A percentile compares a stretch with the other conserved stretches of the same genome.
Evolutionary conservation across 1,140 invertebrate genomes (phyloP).

Genomic region (Caenorhabditis latens): DNA sequence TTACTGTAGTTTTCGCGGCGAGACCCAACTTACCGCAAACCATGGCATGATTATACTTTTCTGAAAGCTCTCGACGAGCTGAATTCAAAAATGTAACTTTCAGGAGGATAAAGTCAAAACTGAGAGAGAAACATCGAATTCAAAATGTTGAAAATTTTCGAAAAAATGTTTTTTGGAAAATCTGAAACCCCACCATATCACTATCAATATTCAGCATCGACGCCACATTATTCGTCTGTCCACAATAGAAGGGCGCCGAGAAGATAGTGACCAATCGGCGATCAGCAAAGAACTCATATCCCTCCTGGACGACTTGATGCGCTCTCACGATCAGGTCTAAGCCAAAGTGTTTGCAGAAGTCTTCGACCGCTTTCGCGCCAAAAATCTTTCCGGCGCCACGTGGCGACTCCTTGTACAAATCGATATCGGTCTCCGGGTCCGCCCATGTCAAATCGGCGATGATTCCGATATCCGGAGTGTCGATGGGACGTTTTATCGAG

Average conservation of each 20-base stretch:
- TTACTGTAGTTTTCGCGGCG: no score
- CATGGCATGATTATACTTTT: no score
- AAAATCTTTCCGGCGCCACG: conserved; percentile 70
- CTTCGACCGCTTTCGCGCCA: conserved; percentile 64
- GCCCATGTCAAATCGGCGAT: conserved; percentile 77
- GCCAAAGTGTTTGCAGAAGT: conserved; percentile 59
- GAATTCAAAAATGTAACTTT: no score
- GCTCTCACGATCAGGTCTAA: conserved; percentile 69
- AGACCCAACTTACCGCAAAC: no score
- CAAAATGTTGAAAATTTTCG: no score
- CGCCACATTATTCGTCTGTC: conserved; percentile 27
- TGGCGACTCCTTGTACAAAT: conserved; percentile 81
- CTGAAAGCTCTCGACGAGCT: no score
- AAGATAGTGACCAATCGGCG: conserved; percentile 25
- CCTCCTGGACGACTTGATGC: conserved; percentile 64
- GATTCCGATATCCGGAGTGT: conserved; percentile 69
- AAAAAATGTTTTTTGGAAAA: no score
- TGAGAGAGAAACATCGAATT: no score
- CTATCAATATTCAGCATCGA: conserved; percentile 5
- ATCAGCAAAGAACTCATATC: conserved; percentile 59
- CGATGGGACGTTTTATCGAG: conserved; percentile 66
- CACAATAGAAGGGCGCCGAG: conserved; percentile 35
- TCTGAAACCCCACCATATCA: not conserved
- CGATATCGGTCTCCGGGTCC: conserved; percentile 84
- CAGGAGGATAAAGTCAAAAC: no score